Conservation (phyloP, 1,140 invertebrate genomes). For the Armadillidium nasatum region DNA sequence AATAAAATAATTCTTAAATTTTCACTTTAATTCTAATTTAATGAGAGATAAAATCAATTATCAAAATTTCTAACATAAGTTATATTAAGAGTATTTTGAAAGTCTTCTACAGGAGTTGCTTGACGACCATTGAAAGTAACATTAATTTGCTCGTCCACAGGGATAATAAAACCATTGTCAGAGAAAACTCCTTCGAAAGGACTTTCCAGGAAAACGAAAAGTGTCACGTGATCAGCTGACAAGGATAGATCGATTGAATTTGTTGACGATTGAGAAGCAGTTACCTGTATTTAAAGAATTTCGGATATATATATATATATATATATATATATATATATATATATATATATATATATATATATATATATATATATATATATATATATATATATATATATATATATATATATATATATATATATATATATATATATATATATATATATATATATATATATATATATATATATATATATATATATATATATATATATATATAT, state of each 20-base stretch:
- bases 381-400: conserved; percentile 1
- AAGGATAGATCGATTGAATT: not conserved
- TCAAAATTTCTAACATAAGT: too few relatives aligned
- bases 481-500: too few relatives aligned
- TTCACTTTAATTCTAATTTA: not conserved
- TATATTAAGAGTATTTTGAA: too few relatives aligned
- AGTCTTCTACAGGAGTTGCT: too few relatives aligned
- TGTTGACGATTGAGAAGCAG: not conserved
- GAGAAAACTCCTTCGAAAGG: conserved; percentile 26
- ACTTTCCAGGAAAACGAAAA: conserved; percentile 33
- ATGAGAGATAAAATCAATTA: not conserved
- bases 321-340: conserved; percentile 11
- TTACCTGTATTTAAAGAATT: not conserved
- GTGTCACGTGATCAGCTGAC: conserved; percentile 17
- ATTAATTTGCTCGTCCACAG: too few relatives aligned
- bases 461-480: too few relatives aligned
- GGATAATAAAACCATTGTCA: conserved; percentile 31
- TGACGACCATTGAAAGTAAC: not conserved
- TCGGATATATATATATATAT: not conserved
- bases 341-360: conserved; percentile 22
- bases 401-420: conserved; percentile 26
- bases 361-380: conserved; percentile 19
- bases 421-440: conserved; percentile 7
- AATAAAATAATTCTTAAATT: not conserved
- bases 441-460: conserved; percentile 10